Base-by-base conservation (phyloP, 2,113 vertebrate species). In the western clawed frog (Xenopus tropicalis) region DNA sequence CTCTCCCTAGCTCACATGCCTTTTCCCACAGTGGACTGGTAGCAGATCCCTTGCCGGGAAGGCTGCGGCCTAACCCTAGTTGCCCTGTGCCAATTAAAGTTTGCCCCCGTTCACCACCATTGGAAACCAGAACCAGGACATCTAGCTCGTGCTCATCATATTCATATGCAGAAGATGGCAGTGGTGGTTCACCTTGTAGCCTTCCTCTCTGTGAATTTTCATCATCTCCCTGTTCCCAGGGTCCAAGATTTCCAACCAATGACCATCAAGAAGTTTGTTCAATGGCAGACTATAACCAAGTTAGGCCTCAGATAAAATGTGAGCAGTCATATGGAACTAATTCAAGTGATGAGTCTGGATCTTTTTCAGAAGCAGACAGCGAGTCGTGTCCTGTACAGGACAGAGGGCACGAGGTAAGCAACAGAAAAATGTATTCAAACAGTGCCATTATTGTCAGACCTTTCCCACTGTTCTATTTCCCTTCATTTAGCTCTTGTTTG, bases 31-130 rank as follows among this genome's bases (percentile, higher is more conserved):
- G 93, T 42, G 86, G 84, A 70, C 85, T 86, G 83, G 81, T 90
- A 80, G 82, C 89, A 59, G 93, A 95, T 70, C 91, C 94, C 80
- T 83, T 93, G 81, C 89, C 91, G 68, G 95, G 94, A 86, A 94
- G 94, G 83, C 91, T 94, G 80, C 88, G 94, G 83, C 93, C 95
- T 29, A 98, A 96, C 88, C 96, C 96, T 91, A 99, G 96, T 94
- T 99, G 97, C 86, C 97, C 96, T 20, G 96, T 99, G 93, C 97
- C 97, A 91, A 99, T 99, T 86, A 98, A 98, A 91, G 95, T 99
- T 79, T 99, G 95, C 88, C 94, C 96, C 24, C 96, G 97, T 78
- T 99, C 97, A 1, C 95, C 97, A 20, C 94, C 96, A 9, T 89
- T 95, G 77, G 97, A 98, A 88, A 95, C 96, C 52, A 95, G 96